Base-by-base conservation (phyloP, 2,888 invertebrate genomes). In the Rhagium mordax region DNA sequence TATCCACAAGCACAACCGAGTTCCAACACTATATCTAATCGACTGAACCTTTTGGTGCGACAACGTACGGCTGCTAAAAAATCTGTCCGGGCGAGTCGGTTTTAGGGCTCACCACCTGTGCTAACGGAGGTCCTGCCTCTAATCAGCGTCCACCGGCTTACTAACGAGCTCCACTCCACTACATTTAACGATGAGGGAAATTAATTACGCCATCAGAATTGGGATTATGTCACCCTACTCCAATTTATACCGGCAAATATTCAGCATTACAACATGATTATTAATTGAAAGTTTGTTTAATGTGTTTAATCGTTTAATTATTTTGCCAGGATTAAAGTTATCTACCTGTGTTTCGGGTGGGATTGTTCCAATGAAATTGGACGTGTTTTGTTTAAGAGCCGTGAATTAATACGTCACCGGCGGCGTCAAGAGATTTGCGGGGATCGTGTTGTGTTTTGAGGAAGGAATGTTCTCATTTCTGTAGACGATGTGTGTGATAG, bases 121-220 rank as follows among this genome's bases (percentile, higher is more conserved):
- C 73, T 72, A 75, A 61, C 18, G 49, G 72, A 61, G 59, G 72
- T 59, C 62, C 68, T 68, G 72, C 72, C 76, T 78, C 76, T 78
- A 78, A 78, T 78, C 78, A 78, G 72, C 75, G 78, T 76, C 76
- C 76, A 74, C 75, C 75, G 67, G 74, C 74, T 76, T 60, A 75
- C 78, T 78, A 78, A 78, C 78, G 78, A 78, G 78, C 76, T 75
- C 70, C 69, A 74, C 78, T 76, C 74, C 70, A 74, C 78, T 76
- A 75, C 75, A 75, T 78, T 78, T 78, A 78, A 79, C 78, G 75
- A 78, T 72, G 78, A 74, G 74, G 78, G 71, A 68, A 77, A 79
- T 79, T 77, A 77, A 79, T 77, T 79, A 79, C 78, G 74, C 76
- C 74, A 79, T 79, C 77, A 76, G 77, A 72, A 79, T 79, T 71